Evolutionary conservation across 2,888 invertebrate genomes (phyloP).

Genomic region (Tipula confusa): DNA sequence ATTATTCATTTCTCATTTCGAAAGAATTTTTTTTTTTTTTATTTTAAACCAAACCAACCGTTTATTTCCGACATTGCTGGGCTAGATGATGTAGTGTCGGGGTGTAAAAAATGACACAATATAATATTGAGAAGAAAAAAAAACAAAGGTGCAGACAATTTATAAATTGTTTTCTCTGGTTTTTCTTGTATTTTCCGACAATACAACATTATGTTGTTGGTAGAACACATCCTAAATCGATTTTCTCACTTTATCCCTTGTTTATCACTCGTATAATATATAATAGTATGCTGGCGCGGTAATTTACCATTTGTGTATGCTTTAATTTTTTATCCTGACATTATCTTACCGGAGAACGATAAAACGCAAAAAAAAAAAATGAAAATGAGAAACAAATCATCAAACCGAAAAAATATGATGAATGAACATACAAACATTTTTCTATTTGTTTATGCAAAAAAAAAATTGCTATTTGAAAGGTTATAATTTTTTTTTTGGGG

Average conservation of each 20-base stretch:
- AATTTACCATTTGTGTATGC: not conserved
- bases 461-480: not conserved
- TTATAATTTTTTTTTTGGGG: constrained; percentile 14
- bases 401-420: constrained; percentile 25
- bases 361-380: constrained; percentile 1
- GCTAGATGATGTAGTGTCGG: not conserved
- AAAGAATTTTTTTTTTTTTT: no score
- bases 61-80: not conserved
- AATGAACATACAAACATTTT: not conserved
- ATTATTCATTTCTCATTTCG: not conserved
- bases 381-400: constrained; percentile 25
- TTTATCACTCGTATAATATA: not conserved
- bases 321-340: constrained; percentile 10
- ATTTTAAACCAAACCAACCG: no score
- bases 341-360: not conserved
- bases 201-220: not conserved
- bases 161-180: constrained; percentile 8
- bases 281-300: not conserved
- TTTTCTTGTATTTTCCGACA: not conserved
- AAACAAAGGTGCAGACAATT: constrained; percentile 25
- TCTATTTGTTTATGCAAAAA: constrained; percentile 21
- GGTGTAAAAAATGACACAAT: constrained; percentile 8
- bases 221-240: not conserved
- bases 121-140: not conserved
- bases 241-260: not conserved